These are phyloP conservation scores for Catocala nupta DNA, from an alignment of 2,888 invertebrate genomes.

Conservation along the genomic window DNA sequence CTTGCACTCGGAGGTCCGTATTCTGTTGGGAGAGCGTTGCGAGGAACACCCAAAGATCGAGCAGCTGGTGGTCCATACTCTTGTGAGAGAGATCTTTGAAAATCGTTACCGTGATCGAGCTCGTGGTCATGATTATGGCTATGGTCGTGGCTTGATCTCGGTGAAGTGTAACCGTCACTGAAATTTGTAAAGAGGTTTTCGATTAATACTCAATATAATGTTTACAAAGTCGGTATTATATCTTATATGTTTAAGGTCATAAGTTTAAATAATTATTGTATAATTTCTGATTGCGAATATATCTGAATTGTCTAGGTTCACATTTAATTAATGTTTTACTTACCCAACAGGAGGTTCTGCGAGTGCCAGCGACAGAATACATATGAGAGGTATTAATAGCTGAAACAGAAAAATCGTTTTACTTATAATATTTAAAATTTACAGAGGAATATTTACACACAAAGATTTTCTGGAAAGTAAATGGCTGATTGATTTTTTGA, in stretches of 20 bases:
- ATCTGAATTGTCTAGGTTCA: constrained; percentile 6
- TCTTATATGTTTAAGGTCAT: no score
- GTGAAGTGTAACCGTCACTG: constrained; percentile 71
- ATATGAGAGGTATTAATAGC: constrained; percentile 67
- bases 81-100: constrained; percentile 57
- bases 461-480: no score
- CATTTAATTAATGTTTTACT: constrained; percentile 36
- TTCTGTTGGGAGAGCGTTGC: constrained; percentile 55
- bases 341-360: constrained; percentile 80
- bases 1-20: constrained; percentile 56
- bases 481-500: no score
- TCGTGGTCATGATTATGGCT: constrained; percentile 41
- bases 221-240: no score
- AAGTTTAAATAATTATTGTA: no score
- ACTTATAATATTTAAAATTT: no score
- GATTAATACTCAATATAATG: no score
- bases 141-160: constrained; percentile 58
- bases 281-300: not conserved
- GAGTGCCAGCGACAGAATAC: constrained; percentile 57
- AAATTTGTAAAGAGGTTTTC: constrained; percentile 33
- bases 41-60: constrained; percentile 34
- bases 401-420: constrained; percentile 51
- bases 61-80: constrained; percentile 57
- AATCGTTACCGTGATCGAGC: constrained; percentile 48
- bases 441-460: no score